Evolutionary conservation across 2,888 invertebrate species (phyloP), one percentile per base, ranked within the genome.

Genomic region (Ichneumon xanthorius): DNA sequence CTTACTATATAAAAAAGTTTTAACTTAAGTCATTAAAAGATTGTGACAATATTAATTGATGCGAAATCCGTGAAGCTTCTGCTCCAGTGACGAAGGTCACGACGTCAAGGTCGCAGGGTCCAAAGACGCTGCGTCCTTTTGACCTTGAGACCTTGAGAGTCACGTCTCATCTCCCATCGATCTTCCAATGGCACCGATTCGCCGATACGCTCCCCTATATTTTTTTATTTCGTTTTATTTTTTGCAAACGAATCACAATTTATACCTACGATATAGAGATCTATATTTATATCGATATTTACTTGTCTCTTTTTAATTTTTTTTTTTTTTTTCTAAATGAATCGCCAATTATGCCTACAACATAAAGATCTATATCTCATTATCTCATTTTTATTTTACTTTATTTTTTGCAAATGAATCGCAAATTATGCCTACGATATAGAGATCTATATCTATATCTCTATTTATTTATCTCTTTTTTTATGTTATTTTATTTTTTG

Each of bases 131-230:
- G 61, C 82, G 82, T 75, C 82, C 79, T 80, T 82, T 85, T 79
- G 79, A 82, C 85, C 79, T 85, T 85, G 79, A 75, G 30, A 50
- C 85, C 79, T 85, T 85, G 79, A 75, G 30, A 50, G 65, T 45
- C 40, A 30, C 45, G 22, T 58, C 70, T 14, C 82, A 30, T 75
- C 67, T 71, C 65, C 65, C 65, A 61, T 82, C 82, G 75, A 76
- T 78, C 58, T 65, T 50, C 50, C 55, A 30, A 45, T 40, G 48
- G 4, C 68, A 67, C 70, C 58, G 48, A 48, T 48, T 72, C 16
- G 33, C 33, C 53, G 16, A 9, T 14, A 14, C 30, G 7, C 50
- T n/a, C 37, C 33, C 33, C 22, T 7, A 50, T 73, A 6, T 14
- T 33, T 26, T n/a, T 48, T 65, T 53, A 26, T 50, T n/a, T 9